Evolutionary conservation across 2,797 vertebrate genomes (phyloP).

Genomic region (Phoebastria nigripes): DNA sequence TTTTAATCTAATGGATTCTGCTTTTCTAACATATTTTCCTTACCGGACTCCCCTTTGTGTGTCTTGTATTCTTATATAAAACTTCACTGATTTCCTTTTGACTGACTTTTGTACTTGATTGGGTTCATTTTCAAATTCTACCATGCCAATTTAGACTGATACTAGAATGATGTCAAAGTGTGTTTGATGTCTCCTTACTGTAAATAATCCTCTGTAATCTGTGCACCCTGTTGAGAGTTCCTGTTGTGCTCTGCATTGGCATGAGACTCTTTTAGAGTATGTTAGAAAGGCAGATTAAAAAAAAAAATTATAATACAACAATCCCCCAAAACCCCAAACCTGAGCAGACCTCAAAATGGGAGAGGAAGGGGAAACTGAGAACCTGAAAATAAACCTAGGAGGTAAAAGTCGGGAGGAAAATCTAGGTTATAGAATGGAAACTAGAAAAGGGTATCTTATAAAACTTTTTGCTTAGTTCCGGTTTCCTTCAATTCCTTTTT

Average conservation of each 20-base stretch:
- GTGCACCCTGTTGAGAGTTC: not conserved
- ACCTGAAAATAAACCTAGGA: not conserved
- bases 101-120: not conserved
- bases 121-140: slow-evolving; percentile 3
- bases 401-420: not conserved
- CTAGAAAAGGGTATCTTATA: not conserved
- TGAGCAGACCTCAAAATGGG: slow-evolving; percentile 48
- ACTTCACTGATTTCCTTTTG: not conserved
- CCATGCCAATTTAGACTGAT: not conserved
- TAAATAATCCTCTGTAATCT: not conserved
- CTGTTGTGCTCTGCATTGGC: not conserved
- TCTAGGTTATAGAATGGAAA: not conserved
- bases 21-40: slow-evolving; percentile 59
- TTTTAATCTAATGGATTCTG: slow-evolving; percentile 9
- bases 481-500: slow-evolving; percentile 60
- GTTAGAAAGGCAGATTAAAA: slow-evolving; percentile 44
- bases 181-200: not conserved
- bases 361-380: slow-evolving; percentile 52
- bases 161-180: not conserved
- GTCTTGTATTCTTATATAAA: not conserved
- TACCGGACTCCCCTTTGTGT: not conserved
- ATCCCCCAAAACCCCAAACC: not conserved
- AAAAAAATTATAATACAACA: not conserved
- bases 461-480: not conserved
- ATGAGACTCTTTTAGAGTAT: slow-evolving; percentile 10